Percentiles rank a stretch among this genome's conserved stretches.
Evolutionary conservation across 2,797 vertebrate species (phyloP).

Genomic region (Notolabrus celidotus): DNA sequence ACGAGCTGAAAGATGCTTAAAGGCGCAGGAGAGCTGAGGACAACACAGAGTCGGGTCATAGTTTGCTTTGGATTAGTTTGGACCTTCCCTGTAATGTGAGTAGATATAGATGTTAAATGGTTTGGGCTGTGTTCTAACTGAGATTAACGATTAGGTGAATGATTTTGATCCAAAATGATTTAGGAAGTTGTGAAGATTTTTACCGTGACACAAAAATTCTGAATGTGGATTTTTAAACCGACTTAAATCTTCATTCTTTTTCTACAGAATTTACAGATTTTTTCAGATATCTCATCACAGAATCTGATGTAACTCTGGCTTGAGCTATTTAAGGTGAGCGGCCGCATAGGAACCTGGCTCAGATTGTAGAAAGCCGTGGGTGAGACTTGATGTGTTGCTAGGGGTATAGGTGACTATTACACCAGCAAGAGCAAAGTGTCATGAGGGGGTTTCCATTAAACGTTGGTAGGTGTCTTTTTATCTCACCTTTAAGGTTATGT

Average conservation of each 20-base stretch:
- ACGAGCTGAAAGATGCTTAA: no score
- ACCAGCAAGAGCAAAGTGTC: slow-evolving; percentile 21
- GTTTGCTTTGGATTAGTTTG: no score
- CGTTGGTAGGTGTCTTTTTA: slow-evolving; percentile 1
- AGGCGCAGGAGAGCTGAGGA: no score
- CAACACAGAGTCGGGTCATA: no score
- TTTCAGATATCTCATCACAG: slow-evolving; percentile 7
- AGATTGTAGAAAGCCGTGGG: slow-evolving; percentile 49
- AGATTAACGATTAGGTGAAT: neutral
- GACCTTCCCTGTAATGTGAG: neutral
- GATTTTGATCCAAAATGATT: neutral
- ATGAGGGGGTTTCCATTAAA: slow-evolving; percentile 21
- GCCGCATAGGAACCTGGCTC: slow-evolving; percentile 52
- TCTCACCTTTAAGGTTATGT: neutral
- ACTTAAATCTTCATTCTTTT: neutral
- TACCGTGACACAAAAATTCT: neutral
- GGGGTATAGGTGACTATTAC: slow-evolving; percentile 24
- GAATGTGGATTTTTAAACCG: neutral
- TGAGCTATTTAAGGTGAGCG: slow-evolving; percentile 62
- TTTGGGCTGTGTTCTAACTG: neutral
- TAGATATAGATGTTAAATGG: neutral
- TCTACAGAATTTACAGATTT: no score
- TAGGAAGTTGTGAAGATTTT: neutral
- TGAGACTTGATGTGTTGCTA: slow-evolving; percentile 21
- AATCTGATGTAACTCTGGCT: slow-evolving; percentile 55